Percentiles rank a stretch among this genome's conserved stretches.
phyloP scores from a whole-genome alignment of 2,797 vertebrate genomes.

The Poecilia picta region DNA sequence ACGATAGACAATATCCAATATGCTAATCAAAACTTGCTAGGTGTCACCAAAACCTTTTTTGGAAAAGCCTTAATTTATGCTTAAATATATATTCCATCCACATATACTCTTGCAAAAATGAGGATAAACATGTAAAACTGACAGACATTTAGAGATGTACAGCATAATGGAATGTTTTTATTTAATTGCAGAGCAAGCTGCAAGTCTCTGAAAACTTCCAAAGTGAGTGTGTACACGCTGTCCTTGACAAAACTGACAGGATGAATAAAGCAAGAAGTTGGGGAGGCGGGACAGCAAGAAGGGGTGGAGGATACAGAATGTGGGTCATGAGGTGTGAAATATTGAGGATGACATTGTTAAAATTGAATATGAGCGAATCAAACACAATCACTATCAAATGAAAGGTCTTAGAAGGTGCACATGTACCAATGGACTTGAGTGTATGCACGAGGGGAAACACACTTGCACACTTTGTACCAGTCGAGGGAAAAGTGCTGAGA shows the following conservation, averaged over 20 bases:
- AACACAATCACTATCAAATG: slow-evolving; percentile 52
- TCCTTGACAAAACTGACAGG: slow-evolving; percentile 26
- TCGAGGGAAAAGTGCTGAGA: slow-evolving; percentile 56
- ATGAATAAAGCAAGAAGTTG: slow-evolving; percentile 26
- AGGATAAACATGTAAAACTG: background rate
- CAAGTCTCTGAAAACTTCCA: slow-evolving; percentile 9
- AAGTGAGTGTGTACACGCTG: slow-evolving; percentile 7
- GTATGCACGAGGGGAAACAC: slow-evolving; percentile 7
- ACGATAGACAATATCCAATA: background rate
- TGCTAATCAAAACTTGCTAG: background rate
- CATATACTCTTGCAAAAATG: background rate
- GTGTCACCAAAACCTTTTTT: background rate
- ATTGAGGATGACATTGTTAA: slow-evolving; percentile 63
- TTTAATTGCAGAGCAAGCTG: slow-evolving; percentile 8
- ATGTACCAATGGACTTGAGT: slow-evolving; percentile 3
- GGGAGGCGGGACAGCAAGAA: slow-evolving; percentile 10
- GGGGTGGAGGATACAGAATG: background rate
- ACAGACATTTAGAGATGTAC: background rate
- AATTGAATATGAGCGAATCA: slow-evolving; percentile 62
- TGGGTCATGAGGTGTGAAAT: slow-evolving; percentile 38
- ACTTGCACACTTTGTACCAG: slow-evolving; percentile 21
- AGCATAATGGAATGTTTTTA: background rate
- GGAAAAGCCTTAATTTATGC: background rate
- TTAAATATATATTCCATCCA: background rate
- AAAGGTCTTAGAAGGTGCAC: slow-evolving; percentile 35